These are phyloP conservation scores for Cartodere bifasciata DNA, from an alignment of 2,888 invertebrate genomes.

Conservation along the genomic window DNA sequence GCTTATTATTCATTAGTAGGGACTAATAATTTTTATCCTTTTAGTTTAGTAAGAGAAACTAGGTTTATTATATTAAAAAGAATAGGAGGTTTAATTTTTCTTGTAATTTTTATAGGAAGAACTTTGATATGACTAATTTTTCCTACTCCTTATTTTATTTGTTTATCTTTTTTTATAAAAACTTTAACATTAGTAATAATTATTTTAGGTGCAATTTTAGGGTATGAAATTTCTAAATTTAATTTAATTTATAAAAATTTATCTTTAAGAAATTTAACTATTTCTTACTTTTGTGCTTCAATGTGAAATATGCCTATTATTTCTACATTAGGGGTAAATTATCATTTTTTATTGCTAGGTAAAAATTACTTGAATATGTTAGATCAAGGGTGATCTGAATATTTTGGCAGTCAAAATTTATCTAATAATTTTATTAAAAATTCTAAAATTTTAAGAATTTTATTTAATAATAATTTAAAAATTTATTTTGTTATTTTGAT, in stretches of 20 bases:
- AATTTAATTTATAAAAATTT: conserved; percentile 33
- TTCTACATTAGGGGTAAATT: conserved; percentile 31
- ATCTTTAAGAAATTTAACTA: conserved; percentile 26
- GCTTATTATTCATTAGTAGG: conserved; percentile 41
- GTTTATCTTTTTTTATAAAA: conserved; percentile 40
- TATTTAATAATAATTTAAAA: conserved; percentile 40
- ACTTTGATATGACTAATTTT: conserved; percentile 44
- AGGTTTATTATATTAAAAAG: conserved; percentile 37
- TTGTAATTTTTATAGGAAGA: conserved; percentile 42
- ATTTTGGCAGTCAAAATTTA: conserved; percentile 20
- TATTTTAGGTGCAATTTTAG: conserved; percentile 34
- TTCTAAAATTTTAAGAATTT: conserved; percentile 31
- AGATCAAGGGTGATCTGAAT: conserved; percentile 23
- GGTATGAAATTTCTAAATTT: conserved; percentile 37
- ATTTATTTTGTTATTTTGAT: conserved; percentile 29
- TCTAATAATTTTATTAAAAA: conserved; percentile 30
- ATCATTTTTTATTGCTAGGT: conserved; percentile 36
- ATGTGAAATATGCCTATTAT: conserved; percentile 44
- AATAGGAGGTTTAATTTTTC: conserved; percentile 34
- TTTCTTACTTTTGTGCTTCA: conserved; percentile 25
- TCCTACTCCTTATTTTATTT: conserved; percentile 40
- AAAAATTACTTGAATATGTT: conserved; percentile 36
- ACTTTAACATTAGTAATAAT: conserved; percentile 41
- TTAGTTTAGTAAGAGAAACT: conserved; percentile 40
- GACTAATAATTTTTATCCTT: conserved; percentile 36